Evolutionary conservation across 2,888 invertebrate genomes (phyloP).

Genomic region (Archips xylosteana): DNA sequence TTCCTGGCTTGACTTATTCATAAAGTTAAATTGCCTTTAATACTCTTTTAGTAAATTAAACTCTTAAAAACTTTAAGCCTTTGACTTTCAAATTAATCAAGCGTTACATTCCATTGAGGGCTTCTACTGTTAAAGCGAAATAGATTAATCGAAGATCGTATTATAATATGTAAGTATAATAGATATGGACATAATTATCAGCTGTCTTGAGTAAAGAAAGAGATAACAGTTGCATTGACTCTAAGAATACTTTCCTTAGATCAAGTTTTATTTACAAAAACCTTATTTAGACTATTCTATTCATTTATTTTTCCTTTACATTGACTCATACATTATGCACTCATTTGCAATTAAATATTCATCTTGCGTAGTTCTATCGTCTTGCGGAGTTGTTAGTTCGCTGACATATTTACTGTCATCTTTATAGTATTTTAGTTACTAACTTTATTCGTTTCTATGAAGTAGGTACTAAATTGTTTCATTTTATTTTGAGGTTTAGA

Average conservation of each 20-base stretch:
- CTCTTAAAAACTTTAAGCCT: constrained; percentile 23
- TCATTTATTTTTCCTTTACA: background rate
- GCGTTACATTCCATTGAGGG: constrained; percentile 18
- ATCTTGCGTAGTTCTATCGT: background rate
- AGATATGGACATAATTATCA: constrained; percentile 25
- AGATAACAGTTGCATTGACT: constrained; percentile 21
- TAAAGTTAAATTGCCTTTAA: constrained; percentile 35
- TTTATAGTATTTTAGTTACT: background rate
- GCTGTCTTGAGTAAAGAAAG: constrained; percentile 16
- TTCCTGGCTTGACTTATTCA: constrained; percentile 26
- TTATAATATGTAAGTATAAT: constrained; percentile 27
- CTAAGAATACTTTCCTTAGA: constrained; percentile 6
- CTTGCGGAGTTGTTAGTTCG: background rate
- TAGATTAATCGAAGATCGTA: constrained; percentile 3
- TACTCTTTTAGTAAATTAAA: constrained; percentile 20
- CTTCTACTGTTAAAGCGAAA: background rate
- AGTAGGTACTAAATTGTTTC: background rate
- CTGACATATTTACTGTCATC: background rate
- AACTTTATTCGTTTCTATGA: background rate
- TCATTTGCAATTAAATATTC: constrained; percentile 7
- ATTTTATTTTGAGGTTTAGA: background rate
- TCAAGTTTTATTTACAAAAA: constrained; percentile 10
- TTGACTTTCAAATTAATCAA: constrained; percentile 11
- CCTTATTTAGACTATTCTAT: constrained; percentile 1
- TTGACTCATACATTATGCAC: background rate